Evolutionary conservation across 1,140 invertebrate species (phyloP), one percentile per base, ranked within the genome.

Genomic region (Meloidogyne hapla): DNA sequence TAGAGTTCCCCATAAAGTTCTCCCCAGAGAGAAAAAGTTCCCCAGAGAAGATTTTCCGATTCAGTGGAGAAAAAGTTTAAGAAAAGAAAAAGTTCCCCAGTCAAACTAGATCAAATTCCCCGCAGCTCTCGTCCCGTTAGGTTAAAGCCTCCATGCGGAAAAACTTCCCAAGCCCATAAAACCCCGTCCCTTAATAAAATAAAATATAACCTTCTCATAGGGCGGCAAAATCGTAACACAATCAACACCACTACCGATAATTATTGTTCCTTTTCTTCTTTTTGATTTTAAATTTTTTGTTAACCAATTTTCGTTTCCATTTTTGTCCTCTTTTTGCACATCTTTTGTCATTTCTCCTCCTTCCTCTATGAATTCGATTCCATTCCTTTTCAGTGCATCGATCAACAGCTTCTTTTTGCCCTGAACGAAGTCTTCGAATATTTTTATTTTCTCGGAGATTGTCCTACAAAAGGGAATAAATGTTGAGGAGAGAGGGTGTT

Each of bases 341-440:
- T 18, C 13, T 45, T 56, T n/a, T 56, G 18, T n/a, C 18, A 18
- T 15, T 48, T 48, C 45, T 48, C 15, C 45, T 48, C 45, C 48
- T 13, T 64, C 56, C n/a, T 73, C 71, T 13, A 23, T 73, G 71
- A 73, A 73, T 38, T 73, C 33, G 56, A 73, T 63, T 42, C 71
- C 48, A 21, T 38, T 26, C 21, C 56, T 73, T 23, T 64, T 73
- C 18, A 73, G 56, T 8, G 71, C 71, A 23, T 63, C 56, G n/a
- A 73, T 64, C n/a, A 73, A 38, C 23, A 21, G 56, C n/a, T 33
- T 61, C 33, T 64, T 61, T 25, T 40, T 23, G 1, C 40, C 42
- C 26, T 40, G 71, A 25, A 26, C 23, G 28, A 65, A 73, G 23
- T 56, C 56, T 61, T 73, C 56, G 64, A 73, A 73, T 21, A 73